These are phyloP conservation scores for Chrysolophus pictus DNA, from an alignment of 2,797 vertebrate species.

Conservation along the genomic window DNA sequence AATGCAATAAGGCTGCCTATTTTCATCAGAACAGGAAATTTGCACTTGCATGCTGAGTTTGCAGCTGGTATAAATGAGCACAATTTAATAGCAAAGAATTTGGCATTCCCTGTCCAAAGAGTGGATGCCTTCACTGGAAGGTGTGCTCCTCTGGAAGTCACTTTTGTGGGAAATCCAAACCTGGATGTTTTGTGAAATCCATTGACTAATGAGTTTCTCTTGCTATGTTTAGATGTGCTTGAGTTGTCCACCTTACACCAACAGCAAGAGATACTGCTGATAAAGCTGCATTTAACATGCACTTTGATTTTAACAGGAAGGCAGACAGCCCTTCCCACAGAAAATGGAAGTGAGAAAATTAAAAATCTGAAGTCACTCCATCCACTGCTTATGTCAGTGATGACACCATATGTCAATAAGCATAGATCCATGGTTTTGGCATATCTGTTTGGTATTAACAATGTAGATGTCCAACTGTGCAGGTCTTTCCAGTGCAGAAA, in stretches of 20 bases:
- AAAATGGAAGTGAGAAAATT: neutral
- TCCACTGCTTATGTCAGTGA: neutral
- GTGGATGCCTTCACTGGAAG: neutral
- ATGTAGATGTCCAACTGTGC: neutral
- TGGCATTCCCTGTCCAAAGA: neutral
- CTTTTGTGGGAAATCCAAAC: neutral
- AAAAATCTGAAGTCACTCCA: neutral
- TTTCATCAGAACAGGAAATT: constrained; percentile 6
- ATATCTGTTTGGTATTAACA: neutral
- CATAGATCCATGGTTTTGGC: neutral
- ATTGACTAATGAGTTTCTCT: neutral
- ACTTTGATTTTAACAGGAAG: neutral
- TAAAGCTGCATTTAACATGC: neutral
- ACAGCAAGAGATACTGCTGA: neutral
- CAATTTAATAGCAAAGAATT: neutral
- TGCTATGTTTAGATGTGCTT: neutral
- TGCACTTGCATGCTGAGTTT: neutral
- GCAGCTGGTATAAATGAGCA: neutral
- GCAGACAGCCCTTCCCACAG: neutral
- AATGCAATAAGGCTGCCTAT: neutral
- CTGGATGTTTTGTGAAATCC: neutral
- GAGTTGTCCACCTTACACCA: neutral
- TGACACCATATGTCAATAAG: neutral
- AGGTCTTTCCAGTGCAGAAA: neutral
- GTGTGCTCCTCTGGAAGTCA: neutral